Base-by-base conservation (phyloP, 1,140 invertebrate genomes). In the Tetraneura akinire region DNA sequence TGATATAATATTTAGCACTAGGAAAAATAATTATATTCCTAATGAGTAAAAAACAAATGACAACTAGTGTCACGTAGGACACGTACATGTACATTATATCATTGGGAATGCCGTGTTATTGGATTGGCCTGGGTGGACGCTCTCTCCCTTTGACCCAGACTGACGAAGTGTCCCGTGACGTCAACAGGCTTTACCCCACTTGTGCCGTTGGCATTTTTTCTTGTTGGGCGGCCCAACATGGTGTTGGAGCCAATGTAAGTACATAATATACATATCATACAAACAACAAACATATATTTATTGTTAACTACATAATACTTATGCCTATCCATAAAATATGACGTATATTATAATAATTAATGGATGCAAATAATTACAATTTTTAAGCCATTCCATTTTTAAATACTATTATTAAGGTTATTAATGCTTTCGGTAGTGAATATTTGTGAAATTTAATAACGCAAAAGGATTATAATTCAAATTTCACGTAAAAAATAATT, bases 61-160 rank as follows among this genome's bases (percentile, higher is more conserved):
- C 68, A 71, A 71, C 68, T 70, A 49, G 68, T 71, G 45, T 71
- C 66, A 47, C 66, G 21, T 68, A 68, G n/a, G n/a, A n/a, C n/a
- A n/a, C n/a, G n/a, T n/a, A n/a, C n/a, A n/a, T 37, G 32, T 37
- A 37, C 49, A 51, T 51, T 14, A 18, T 51, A 71, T 51, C 45
- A 8, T 71, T 13, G 68, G 26, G 45, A 71, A 57, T 57, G 71
- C 29, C 71, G 53, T 78, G 37, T 42, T 78, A 78, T 78, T 62
- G 74, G 57, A 78, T 62, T 78, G n/a, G 53, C 74, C 53, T 45
- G 55, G 37, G 53, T 60, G 74, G 74, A 60, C 51, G 21, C 21
- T 62, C 10, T 55, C 55, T 78, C 74, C 74, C 74, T 60, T 78
- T 78, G 74, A 78, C 74, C 74, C 23, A 78, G 55, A 78, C 53